Evolutionary conservation across 2,113 vertebrate species (phyloP).

Genomic region (Gymnobelideus leadbeateri): DNA sequence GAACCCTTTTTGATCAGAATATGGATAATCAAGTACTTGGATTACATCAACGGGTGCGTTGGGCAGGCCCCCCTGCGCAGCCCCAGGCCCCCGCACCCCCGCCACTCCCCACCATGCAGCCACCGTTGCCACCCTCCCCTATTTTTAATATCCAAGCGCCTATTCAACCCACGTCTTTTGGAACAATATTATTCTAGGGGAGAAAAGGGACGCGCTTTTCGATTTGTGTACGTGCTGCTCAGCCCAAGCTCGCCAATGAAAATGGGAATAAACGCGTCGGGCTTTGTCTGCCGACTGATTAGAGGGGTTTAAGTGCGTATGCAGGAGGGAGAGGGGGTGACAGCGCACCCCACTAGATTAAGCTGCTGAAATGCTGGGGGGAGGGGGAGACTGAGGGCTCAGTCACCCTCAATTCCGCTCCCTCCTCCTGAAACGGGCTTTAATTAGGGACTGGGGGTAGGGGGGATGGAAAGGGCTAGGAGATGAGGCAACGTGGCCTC

Average conservation of each 20-base stretch:
- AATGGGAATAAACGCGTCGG: constrained; percentile 80
- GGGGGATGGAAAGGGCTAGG: not conserved
- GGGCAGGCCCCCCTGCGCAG: constrained; percentile 66
- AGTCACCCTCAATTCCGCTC: not conserved
- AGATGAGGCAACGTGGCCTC: not conserved
- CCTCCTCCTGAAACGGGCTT: constrained; percentile 1
- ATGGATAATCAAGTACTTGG: constrained; percentile 94
- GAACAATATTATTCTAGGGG: constrained; percentile 89
- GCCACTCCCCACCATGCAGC: constrained; percentile 33
- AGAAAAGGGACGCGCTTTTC: constrained; percentile 80
- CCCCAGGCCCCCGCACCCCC: constrained; percentile 79
- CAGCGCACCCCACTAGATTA: constrained; percentile 78
- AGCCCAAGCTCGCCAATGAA: constrained; percentile 87
- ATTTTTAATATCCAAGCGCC: constrained; percentile 88
- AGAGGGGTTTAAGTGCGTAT: constrained; percentile 77
- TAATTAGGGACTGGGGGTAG: not conserved
- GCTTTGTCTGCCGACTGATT: constrained; percentile 79
- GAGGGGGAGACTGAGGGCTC: not conserved
- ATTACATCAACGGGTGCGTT: constrained; percentile 84
- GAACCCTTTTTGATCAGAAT: constrained; percentile 90
- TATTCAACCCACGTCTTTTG: constrained; percentile 93
- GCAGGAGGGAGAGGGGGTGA: constrained; percentile 27
- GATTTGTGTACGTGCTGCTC: constrained; percentile 86
- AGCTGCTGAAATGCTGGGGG: constrained; percentile 68
- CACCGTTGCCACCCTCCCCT: constrained; percentile 24